phyloP scores from a whole-genome alignment of 1,140 invertebrate species.

The Platyura marginata region DNA sequence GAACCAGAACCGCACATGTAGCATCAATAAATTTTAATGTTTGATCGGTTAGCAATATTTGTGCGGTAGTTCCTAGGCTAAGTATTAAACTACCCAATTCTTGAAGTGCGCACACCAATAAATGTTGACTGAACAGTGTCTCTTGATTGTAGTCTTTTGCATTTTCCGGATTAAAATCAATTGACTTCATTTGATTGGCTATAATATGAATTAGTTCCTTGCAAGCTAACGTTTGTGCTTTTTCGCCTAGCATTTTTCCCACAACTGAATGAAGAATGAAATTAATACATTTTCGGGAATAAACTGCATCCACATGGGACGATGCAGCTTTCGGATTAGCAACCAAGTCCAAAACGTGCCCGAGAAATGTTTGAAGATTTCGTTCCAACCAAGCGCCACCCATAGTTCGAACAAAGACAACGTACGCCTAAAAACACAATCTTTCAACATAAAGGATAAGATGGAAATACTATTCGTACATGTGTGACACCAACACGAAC shows the following conservation, averaged over 20 bases:
- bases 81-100: slow-evolving; percentile 74
- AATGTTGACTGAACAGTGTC: slow-evolving; percentile 82
- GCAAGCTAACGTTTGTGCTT: slow-evolving; percentile 86
- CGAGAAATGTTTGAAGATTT: slow-evolving; percentile 68
- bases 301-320: slow-evolving; percentile 93
- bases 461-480: slow-evolving; percentile 52
- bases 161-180: slow-evolving; percentile 79
- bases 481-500: slow-evolving; percentile 89
- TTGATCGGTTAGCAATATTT: slow-evolving; percentile 71
- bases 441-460: slow-evolving; percentile 4
- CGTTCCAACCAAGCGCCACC: slow-evolving; percentile 88
- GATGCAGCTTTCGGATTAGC: slow-evolving; percentile 84
- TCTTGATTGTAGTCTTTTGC: slow-evolving; percentile 77
- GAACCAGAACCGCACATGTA: slow-evolving; percentile 48
- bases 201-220: slow-evolving; percentile 88
- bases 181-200: slow-evolving; percentile 86
- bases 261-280: slow-evolving; percentile 85
- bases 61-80: slow-evolving; percentile 79
- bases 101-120: slow-evolving; percentile 83
- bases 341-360: slow-evolving; percentile 81
- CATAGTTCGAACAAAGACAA: slow-evolving; percentile 82
- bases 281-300: slow-evolving; percentile 91
- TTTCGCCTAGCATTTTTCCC: slow-evolving; percentile 88
- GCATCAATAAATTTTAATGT: slow-evolving; percentile 48
- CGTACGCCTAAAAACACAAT: slow-evolving; percentile 58